Evolutionary conservation across 2,113 vertebrate genomes (phyloP), one percentile per base, ranked within the genome.

Genomic region (Serilophus lunatus): DNA sequence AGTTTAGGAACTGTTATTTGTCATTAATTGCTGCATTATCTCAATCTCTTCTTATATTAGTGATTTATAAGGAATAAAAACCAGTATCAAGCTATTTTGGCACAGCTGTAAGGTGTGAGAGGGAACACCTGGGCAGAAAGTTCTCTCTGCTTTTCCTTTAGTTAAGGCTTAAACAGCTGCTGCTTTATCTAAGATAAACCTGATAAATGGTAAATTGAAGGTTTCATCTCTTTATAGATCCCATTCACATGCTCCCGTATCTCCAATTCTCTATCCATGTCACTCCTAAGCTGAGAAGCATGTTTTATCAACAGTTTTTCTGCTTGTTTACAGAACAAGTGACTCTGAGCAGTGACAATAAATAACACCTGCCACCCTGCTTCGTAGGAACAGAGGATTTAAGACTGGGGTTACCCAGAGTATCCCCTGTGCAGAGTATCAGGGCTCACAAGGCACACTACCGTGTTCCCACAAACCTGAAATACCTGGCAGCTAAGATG

Each of bases 11-110:
- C 77, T 63, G 66, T 47, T 87, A 92, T 95, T 96, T 81, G 68
- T 79, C 65, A 86, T 93, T 97, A 96, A 96, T 92, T 96, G 75
- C 59, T 88, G 72, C 88, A 97, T 97, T 95, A 96, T 93, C 92
- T 95, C 91, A 95, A 96, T 97, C 88, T 95, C 69, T 91, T 76
- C 87, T 82, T 91, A 74, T 92, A 93, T 93, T 95, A 92, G 85
- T 70, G 79, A 29, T 1, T 94, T 90, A 86, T 51, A 69, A 75
- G 63, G 57, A 93, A 96, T 84, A 88, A 95, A 95, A 88, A 13
- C 13, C 53, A 86, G 66, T 57, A 92, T 69, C n/a, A 60, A 71
- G 79, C 38, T 87, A 84, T 69, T 96, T 50, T 83, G 51, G 88
- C 95, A 92, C 69, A 93, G 72, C 82, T 88, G 36, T 83, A 88